A percentile compares a stretch with the other conserved stretches of the same genome.
Evolutionary conservation across 2,797 vertebrate genomes (phyloP).

Genomic region (Spatula clypeata): DNA sequence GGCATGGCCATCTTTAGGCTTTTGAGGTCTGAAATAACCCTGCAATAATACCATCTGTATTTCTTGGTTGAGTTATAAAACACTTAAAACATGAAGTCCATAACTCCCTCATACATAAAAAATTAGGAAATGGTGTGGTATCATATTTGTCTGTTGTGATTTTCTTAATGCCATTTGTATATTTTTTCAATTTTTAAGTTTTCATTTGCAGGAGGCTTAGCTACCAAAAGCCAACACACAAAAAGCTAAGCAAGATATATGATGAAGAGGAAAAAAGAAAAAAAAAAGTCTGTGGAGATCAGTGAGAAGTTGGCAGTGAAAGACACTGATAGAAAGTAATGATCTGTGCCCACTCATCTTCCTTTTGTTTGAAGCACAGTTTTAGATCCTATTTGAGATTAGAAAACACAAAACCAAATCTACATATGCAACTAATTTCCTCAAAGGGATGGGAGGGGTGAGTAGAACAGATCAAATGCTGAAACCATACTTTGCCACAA

Average conservation of each 20-base stretch:
- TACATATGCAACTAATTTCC: slow-evolving; percentile 53
- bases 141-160: slow-evolving; percentile 7
- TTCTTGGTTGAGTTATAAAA: slow-evolving; percentile 30
- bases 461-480: slow-evolving; percentile 55
- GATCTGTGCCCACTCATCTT: neutral
- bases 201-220: neutral
- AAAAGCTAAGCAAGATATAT: neutral
- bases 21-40: slow-evolving; percentile 58
- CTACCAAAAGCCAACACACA: neutral
- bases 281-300: neutral
- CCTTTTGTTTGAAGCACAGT: neutral
- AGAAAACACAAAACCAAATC: slow-evolving; percentile 4
- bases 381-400: slow-evolving; percentile 37
- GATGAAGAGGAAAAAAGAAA: neutral
- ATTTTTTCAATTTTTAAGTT: neutral
- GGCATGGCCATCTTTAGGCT: slow-evolving; percentile 7
- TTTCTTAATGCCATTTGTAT: neutral
- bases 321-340: neutral
- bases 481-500: slow-evolving; percentile 47
- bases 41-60: slow-evolving; percentile 8
- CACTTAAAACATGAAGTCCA: slow-evolving; percentile 16
- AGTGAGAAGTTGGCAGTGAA: neutral
- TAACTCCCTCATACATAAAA: slow-evolving; percentile 20
- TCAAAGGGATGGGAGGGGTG: slow-evolving; percentile 24
- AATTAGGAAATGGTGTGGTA: slow-evolving; percentile 30